Evolutionary conservation across 2,113 vertebrate genomes (phyloP), one percentile per base, ranked within the genome.

Genomic region (Hirundichthys speculiger): DNA sequence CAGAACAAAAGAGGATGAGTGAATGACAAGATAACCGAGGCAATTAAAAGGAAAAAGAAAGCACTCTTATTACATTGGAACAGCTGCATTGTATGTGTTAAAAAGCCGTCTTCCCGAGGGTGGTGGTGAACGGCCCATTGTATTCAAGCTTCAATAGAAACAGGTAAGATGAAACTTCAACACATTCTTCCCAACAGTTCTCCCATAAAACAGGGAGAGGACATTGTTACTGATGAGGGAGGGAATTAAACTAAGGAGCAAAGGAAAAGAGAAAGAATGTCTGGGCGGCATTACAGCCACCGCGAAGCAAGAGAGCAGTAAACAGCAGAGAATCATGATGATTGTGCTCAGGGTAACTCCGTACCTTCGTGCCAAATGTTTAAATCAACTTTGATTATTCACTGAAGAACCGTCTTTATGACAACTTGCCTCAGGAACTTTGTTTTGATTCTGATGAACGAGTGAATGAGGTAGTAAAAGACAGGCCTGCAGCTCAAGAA

Each of bases 401-500:
- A 76, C 69, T 73, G 66, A 77, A 84, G 64, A 68, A 77, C 75
- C 66, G 79, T 74, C 81, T 54, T 83, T 72, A 77, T 83, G 81
- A 83, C 81, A 85, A 82, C 77, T 81, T 78, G 82, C 77, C 75
- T 81, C 55, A 16, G 68, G 82, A 78, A 81, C 61, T 65, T 79
- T 79, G 76, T 87, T 78, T 76, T 69, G 70, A 72, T 30, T 64
- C 55, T 51, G 80, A 79, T 46, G 52, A 54, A 71, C 39, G 64
- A 40, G 34, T 49, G 75, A 68, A 53, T 48, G 71, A 75, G 57
- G 50, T 50, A 42, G 38, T 46, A 75, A 75, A 38, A 79, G 58
- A 73, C 22, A 52, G 56, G 70, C 18, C 3, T 9, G 30, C 22
- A 53, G 73, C 62, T 70, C 46, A 79, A 83, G 56, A 69, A 77